Conservation (phyloP, 1,140 invertebrate species). For the Acromyrmex heyeri region DNA sequence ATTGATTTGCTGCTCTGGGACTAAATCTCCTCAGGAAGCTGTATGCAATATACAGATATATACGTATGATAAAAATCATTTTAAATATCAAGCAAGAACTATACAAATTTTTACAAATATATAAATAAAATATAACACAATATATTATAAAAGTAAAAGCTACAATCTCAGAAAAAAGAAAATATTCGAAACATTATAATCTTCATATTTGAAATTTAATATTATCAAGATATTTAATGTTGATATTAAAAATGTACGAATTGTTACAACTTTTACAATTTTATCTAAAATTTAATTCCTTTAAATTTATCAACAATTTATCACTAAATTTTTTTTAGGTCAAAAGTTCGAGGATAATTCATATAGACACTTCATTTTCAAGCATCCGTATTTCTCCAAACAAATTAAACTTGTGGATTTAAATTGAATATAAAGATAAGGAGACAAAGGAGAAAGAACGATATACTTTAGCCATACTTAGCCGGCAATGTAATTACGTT, state of each 20-base stretch:
- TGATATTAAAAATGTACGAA: not conserved
- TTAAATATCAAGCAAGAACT: not conserved
- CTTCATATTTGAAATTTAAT: not conserved
- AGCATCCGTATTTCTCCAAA: not conserved
- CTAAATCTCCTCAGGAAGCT: not conserved
- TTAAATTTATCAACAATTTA: not conserved
- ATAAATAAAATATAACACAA: not conserved
- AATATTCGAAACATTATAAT: not conserved
- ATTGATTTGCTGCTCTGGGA: constrained; percentile 53
- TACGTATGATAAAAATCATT: not conserved
- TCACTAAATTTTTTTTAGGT: not conserved
- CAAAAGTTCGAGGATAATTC: not conserved
- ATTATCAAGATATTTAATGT: not conserved
- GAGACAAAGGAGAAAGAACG: constrained; percentile 27
- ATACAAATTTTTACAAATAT: not conserved
- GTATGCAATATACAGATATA: not conserved
- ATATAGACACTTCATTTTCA: not conserved
- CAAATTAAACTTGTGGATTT: constrained; percentile 43
- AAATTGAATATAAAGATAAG: constrained; percentile 58
- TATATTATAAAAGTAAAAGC: not conserved
- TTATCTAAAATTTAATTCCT: not conserved
- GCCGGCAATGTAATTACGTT: constrained; percentile 46
- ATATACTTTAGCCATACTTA: constrained; percentile 38
- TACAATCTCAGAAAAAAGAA: not conserved
- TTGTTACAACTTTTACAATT: not conserved